Base-by-base conservation (phyloP, 2,888 invertebrate species). In the Euproctis similis region DNA sequence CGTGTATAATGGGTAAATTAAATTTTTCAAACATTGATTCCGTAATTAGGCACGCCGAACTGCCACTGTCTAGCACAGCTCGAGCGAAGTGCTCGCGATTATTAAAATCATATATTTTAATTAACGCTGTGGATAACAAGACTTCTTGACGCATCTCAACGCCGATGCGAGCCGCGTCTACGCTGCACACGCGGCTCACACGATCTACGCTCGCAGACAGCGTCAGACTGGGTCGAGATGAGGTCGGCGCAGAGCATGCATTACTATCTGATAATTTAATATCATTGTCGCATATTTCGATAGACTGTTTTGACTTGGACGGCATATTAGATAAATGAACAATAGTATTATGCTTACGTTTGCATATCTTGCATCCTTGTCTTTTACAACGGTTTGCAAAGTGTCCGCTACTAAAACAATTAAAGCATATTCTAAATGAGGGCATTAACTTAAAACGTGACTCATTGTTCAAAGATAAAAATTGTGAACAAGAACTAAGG, bases 11-110 rank as follows among this genome's bases (percentile, higher is more conserved):
- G 1, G 20, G 7, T 14, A 27, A 21, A 14, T 27, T 27, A 8
- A 27, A 13, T 11, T 12, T 7, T 7, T 25, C 2, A 27, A 11
- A 18, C 11, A 37, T 10, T 16, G 24, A 13, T 19, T 39, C 12
- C 0, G 37, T 35, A 1, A 42, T 28, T 2, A 22, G 5, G 10
- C 22, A 14, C 8, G 22, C 9, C 1, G 22, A 16, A 28, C 16
- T 16, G 28, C 22, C 18, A 8, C 4, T 18, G n/a, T 18, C 18
- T n/a, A 18, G 18, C 6, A 18, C 18, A 18, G 18, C 18, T 1
- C 28, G 21, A 11, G 8, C 22, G 2, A 22, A 4, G 9, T 28
- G 13, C 12, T 16, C 22, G 12, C 22, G 17, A 23, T 28, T 28
- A 23, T 21, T 8, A n/a, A n/a, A n/a, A n/a, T n/a, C n/a, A n/a